Evolutionary conservation across 2,113 vertebrate genomes (phyloP).

Genomic region (Odobenus rosmarus): DNA sequence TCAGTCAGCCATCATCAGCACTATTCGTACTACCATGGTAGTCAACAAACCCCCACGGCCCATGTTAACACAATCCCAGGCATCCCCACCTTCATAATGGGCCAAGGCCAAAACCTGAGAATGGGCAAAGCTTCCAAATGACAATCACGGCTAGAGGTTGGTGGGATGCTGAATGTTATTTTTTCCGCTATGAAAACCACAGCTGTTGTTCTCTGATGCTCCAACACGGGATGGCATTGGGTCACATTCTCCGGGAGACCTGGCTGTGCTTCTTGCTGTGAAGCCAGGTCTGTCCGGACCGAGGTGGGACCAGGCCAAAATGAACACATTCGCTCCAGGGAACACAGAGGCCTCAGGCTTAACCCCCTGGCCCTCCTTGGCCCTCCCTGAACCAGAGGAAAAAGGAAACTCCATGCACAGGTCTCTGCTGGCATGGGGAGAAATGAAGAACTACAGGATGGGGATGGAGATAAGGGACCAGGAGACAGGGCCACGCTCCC

Average conservation of each 20-base stretch:
- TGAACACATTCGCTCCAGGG: background rate
- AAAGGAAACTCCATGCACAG: background rate
- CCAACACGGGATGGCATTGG: background rate
- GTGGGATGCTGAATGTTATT: background rate
- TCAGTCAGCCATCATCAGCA: no score
- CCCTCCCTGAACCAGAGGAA: background rate
- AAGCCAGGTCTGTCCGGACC: background rate
- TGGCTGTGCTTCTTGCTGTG: background rate
- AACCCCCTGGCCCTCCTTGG: background rate
- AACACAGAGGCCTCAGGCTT: background rate
- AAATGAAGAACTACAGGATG: background rate
- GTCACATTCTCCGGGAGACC: constrained; percentile 45
- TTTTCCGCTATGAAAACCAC: background rate
- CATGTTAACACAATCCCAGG: background rate
- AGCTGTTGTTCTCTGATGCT: constrained; percentile 52
- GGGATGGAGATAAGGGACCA: background rate
- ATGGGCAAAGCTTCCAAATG: background rate
- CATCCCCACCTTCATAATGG: background rate
- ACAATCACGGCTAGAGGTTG: background rate
- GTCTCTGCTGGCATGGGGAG: background rate
- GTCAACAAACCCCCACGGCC: background rate
- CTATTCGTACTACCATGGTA: background rate
- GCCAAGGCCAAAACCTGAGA: constrained; percentile 32
- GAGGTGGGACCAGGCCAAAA: background rate
- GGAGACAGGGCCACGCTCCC: background rate